Evolutionary conservation across 2,113 vertebrate genomes (phyloP), one percentile per base, ranked within the genome.

Genomic region (Craseonycteris thonglongyai): DNA sequence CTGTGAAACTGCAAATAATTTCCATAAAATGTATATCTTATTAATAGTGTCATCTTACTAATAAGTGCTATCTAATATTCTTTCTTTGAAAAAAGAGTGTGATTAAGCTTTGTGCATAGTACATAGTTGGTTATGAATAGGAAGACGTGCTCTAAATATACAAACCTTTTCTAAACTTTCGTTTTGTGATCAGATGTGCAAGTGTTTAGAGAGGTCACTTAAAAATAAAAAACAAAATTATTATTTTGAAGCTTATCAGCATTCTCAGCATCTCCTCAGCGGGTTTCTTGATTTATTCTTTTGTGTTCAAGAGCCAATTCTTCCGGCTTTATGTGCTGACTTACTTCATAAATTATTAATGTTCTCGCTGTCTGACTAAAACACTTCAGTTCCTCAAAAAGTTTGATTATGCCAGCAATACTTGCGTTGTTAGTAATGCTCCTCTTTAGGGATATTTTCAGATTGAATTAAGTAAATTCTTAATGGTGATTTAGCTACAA

Each of bases 291-390:
- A 83, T 95, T 80, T 92, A 56, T 82, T 92, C 74, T 93, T 83
- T 68, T 90, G 35, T 82, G 21, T 3, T 72, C 3, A 10, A 74
- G 59, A 81, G 38, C 69, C 66, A 95, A 30, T 68, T 88, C 28
- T 51, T 88, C 75, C 3, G 28, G 40, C 26, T 95, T 58, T 76
- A 56, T 59, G 54, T 65, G 56, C 69, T 89, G 22, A 26, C 14
- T 86, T 81, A 78, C 51, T 66, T 89, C 54, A 76, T 96, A 86
- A 72, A 81, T 89, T 91, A 95, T 91, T 95, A 82, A 93, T 72
- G 33, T 78, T 69, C 63, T 68, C 2, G 1, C 26, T 56, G 40
- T 35, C 54, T 92, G n/a, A 42, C 40, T 92, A 65, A 65, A 86
- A 93, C 26, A 76, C 68, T 91, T 76, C 15, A 86, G 28, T 72